phyloP scores from a whole-genome alignment of 2,113 vertebrate genomes.

The Crotalus horridus region DNA sequence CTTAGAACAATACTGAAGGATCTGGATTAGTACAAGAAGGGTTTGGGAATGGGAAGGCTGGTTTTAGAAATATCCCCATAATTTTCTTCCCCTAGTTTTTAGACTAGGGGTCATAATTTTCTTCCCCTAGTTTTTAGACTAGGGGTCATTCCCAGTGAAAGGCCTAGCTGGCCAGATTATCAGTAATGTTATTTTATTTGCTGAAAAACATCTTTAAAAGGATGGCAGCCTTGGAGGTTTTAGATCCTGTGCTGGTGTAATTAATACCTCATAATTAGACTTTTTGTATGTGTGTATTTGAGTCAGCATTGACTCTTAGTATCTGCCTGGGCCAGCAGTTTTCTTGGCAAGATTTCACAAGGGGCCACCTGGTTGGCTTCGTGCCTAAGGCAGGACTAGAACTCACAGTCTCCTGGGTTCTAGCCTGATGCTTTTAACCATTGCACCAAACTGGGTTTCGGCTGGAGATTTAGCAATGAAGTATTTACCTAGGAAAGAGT shows the following conservation, averaged over 20 bases:
- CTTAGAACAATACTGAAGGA: background rate
- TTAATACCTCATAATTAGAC: background rate
- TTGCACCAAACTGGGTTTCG: background rate
- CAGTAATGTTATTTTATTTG: no score
- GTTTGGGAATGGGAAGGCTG: background rate
- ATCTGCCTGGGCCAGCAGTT: no score
- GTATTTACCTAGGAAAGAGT: background rate
- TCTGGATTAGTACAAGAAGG: background rate
- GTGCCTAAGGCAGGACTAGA: background rate
- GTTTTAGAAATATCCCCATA: background rate
- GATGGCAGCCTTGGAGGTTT: background rate
- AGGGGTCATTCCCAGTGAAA: no score
- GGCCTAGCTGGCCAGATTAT: no score
- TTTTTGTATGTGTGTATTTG: no score
- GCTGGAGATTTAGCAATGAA: background rate
- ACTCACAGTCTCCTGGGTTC: background rate
- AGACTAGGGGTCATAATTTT: no score
- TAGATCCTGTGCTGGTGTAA: background rate
- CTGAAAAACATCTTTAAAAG: no score
- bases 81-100: no score
- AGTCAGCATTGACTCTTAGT: no score
- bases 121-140: no score
- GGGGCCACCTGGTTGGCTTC: background rate
- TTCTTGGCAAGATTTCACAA: background rate
- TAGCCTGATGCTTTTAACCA: background rate